A percentile compares a stretch with the other conserved stretches of the same genome.
These are phyloP conservation scores for Cephus runcator DNA, from an alignment of 2,888 invertebrate species.

Conservation along the genomic window DNA sequence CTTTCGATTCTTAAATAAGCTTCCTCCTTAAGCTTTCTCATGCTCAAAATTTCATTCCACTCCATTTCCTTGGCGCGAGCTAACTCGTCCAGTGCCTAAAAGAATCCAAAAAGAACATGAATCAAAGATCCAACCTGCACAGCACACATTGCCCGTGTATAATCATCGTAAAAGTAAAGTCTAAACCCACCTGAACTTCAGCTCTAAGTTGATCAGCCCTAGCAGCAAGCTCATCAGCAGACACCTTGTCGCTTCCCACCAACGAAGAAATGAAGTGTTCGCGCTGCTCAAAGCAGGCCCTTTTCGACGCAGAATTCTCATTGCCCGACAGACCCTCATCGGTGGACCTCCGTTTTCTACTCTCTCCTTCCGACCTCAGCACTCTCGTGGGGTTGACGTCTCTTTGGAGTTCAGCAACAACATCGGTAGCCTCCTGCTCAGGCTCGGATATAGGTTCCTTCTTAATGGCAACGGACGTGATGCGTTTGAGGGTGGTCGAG, in stretches of 20 bases:
- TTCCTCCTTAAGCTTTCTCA: slow-evolving; percentile 88
- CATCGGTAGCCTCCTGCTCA: slow-evolving; percentile 38
- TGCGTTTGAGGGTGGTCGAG: slow-evolving; percentile 33
- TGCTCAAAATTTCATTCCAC: slow-evolving; percentile 84
- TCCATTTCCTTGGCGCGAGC: slow-evolving; percentile 86
- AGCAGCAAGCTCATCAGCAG: slow-evolving; percentile 53
- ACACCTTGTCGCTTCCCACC: slow-evolving; percentile 55
- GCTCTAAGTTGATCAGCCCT: slow-evolving; percentile 56
- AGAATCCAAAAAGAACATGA: background rate
- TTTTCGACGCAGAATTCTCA: slow-evolving; percentile 33
- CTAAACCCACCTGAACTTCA: slow-evolving; percentile 52
- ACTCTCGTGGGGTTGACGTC: slow-evolving; percentile 32
- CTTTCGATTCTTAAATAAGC: slow-evolving; percentile 78
- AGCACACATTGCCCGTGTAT: background rate
- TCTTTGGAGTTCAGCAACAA: slow-evolving; percentile 48
- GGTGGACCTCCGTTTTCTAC: slow-evolving; percentile 42
- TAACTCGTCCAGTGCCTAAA: slow-evolving; percentile 78
- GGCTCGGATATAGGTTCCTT: slow-evolving; percentile 36
- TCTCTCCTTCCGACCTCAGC: slow-evolving; percentile 23
- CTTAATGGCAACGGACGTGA: slow-evolving; percentile 24
- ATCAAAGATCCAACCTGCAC: background rate
- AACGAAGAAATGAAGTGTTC: slow-evolving; percentile 57
- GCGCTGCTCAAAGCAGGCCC: slow-evolving; percentile 50
- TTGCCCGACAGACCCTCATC: slow-evolving; percentile 41
- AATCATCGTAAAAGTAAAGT: background rate